A percentile compares a stretch with the other conserved stretches of the same genome.
These are phyloP conservation scores for Oikopleura albicans DNA, from an alignment of 23 tunicate species.

Conservation along the genomic window DNA sequence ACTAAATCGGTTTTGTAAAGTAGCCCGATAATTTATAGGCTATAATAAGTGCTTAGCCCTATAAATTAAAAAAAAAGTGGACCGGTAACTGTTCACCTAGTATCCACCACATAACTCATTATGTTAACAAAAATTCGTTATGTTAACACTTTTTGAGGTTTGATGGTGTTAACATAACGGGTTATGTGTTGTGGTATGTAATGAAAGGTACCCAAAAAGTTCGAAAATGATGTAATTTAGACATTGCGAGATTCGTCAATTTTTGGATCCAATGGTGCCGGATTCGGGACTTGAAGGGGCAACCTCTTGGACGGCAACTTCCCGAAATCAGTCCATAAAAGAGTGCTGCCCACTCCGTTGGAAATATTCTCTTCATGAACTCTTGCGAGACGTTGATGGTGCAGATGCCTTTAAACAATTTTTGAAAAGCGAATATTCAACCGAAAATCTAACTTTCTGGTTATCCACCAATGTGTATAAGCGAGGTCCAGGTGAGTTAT, in stretches of 20 bases:
- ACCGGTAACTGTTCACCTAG: too few species aligned
- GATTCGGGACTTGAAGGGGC: not conserved
- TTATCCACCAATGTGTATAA: conserved; percentile 16
- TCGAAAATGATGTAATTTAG: not conserved
- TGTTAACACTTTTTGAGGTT: too few species aligned
- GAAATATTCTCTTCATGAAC: conserved; percentile 65
- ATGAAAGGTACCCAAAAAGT: too few species aligned
- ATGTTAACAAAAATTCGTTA: too few species aligned
- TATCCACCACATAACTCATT: too few species aligned
- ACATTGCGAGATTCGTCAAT: not conserved
- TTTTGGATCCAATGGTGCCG: not conserved
- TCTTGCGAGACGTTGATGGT: conserved; percentile 46
- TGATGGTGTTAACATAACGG: too few species aligned
- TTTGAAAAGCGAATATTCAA: not conserved
- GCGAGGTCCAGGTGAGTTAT: not conserved
- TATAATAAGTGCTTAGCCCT: too few species aligned
- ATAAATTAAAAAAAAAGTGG: too few species aligned
- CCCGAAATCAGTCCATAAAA: not conserved
- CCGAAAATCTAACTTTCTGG: conserved; percentile 77
- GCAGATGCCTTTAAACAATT: conserved; percentile 15
- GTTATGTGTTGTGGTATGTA: too few species aligned
- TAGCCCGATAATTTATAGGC: too few species aligned
- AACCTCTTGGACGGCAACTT: not conserved
- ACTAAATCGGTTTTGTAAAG: too few species aligned
- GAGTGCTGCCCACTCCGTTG: conserved; percentile 22